phyloP scores from a whole-genome alignment of 2,113 vertebrate genomes.

The Chaetura pelagica region DNA sequence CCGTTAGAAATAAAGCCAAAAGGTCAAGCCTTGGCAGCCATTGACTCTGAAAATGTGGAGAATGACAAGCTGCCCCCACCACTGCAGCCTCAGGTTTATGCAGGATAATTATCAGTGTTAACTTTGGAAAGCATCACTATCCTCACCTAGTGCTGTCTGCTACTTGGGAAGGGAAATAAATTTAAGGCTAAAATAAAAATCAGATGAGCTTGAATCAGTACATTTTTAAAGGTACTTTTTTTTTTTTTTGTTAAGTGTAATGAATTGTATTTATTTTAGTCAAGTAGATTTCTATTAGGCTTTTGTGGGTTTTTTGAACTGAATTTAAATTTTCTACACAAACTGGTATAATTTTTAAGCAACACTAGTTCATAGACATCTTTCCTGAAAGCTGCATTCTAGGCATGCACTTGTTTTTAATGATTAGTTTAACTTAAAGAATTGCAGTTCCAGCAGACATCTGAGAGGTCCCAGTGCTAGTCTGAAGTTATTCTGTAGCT shows the following conservation, averaged over 20 bases:
- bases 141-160: neutral
- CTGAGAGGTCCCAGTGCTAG: constrained; percentile 12
- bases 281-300: constrained; percentile 68
- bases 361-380: constrained; percentile 25
- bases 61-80: constrained; percentile 91
- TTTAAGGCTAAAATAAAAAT: constrained; percentile 45
- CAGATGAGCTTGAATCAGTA: constrained; percentile 34
- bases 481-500: constrained; percentile 65
- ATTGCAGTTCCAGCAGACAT: neutral
- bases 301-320: constrained; percentile 64
- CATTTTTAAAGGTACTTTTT: constrained; percentile 72
- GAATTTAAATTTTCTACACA: constrained; percentile 60
- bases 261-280: constrained; percentile 78
- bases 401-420: constrained; percentile 59
- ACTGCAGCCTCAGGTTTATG: constrained; percentile 90
- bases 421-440: constrained; percentile 19
- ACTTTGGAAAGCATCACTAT: neutral
- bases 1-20: constrained; percentile 85
- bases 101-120: constrained; percentile 76
- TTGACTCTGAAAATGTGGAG: constrained; percentile 91
- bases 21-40: constrained; percentile 81
- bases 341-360: constrained; percentile 64
- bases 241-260: constrained; percentile 51
- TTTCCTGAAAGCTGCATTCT: constrained; percentile 49
- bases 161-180: constrained; percentile 18